Evolutionary conservation across 1,140 invertebrate species (phyloP).

Genomic region (Oryctes rhinoceros): DNA sequence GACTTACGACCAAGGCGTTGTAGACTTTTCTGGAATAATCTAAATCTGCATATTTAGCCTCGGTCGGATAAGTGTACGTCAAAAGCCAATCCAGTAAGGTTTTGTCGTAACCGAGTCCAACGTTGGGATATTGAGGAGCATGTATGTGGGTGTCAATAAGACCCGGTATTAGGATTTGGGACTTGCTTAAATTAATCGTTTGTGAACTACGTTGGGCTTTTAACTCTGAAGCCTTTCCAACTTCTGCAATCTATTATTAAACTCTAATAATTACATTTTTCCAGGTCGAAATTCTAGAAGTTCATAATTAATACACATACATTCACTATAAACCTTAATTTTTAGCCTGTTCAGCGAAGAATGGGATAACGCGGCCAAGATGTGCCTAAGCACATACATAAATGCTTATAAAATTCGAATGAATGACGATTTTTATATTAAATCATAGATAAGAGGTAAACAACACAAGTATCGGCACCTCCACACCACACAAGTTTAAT

Average conservation of each 20-base stretch:
- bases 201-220: conserved; percentile 43
- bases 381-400: too few relatives aligned
- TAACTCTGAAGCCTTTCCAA: conserved; percentile 42
- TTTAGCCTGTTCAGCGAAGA: too few relatives aligned
- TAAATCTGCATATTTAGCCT: conserved; percentile 75
- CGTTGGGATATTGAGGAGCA: conserved; percentile 86
- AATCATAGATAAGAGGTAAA: too few relatives aligned
- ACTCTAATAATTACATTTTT: neutral
- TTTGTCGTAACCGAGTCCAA: conserved; percentile 81
- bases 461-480: too few relatives aligned
- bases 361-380: too few relatives aligned
- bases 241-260: conserved; percentile 39
- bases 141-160: conserved; percentile 91
- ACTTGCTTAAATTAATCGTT: conserved; percentile 52
- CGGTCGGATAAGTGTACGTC: conserved; percentile 87
- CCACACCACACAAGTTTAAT: too few relatives aligned
- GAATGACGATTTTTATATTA: too few relatives aligned
- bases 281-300: too few relatives aligned
- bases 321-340: neutral
- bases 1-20: conserved; percentile 79
- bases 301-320: neutral
- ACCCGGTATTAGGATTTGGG: conserved; percentile 84
- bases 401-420: too few relatives aligned
- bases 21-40: conserved; percentile 79
- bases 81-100: conserved; percentile 85